Base-by-base conservation (phyloP, 2,797 vertebrate genomes). In the Sylvia borin region DNA sequence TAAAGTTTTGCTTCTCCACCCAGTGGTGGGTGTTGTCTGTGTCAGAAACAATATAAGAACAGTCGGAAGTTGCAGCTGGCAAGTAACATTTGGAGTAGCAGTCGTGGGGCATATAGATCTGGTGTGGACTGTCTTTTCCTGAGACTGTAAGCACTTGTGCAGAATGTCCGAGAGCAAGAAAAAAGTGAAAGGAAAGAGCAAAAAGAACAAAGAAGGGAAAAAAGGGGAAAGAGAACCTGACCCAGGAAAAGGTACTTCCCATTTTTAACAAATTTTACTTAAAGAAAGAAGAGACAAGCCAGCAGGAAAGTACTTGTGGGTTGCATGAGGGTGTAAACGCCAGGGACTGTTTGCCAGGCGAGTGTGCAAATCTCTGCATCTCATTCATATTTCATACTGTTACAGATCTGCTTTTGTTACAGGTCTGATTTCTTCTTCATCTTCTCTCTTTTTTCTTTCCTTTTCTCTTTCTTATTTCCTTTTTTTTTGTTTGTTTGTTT, bases 21-120 rank as follows among this genome's bases (percentile, higher is more conserved):
- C 98, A 97, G 96, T 97, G 97, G 97, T 98, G 98, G 98, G 98
- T 98, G 98, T 98, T 98, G 97, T 97, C 97, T 93, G 88, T 97
- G 94, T 96, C 96, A 97, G 96, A 96, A 97, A 97, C 96, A 95
- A 92, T 98, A 98, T 98, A 98, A 98, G 97, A 98, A 97, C 95
- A 96, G 95, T 97, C 94, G 95, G 97, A 94, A 95, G 95, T 96
- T 93, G 97, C 97, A 95, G 97, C 95, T 96, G 97, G 98, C 96
- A 97, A 98, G 97, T 97, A 96, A 96, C 93, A 87, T 95, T 97
- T 95, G 90, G 93, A 97, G 90, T 97, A 96, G 92, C 90, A 90
- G 86, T 96, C 48, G 43, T 96, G 94, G 96, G 95, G 96, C 92
- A 96, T 96, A 96, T 97, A 95, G 93, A 84, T 93, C 94, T 97